phyloP scores from a whole-genome alignment of 2,113 vertebrate species.

The Solenodon paradoxus region DNA sequence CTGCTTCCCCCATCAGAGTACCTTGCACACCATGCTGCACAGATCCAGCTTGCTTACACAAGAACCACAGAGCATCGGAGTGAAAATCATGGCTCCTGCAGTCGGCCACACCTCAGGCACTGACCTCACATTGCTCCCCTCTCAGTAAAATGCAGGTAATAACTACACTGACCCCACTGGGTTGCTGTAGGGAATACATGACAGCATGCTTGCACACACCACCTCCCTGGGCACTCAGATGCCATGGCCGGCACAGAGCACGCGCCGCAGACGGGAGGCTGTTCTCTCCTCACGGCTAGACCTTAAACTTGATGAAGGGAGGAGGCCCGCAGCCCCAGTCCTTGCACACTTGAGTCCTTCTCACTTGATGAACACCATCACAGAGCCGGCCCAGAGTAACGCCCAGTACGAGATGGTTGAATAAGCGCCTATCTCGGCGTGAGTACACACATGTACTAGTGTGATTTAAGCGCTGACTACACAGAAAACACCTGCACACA shows the following conservation, averaged over 20 bases:
- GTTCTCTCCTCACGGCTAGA: neutral
- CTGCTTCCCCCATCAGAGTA: neutral
- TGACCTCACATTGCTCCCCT: neutral
- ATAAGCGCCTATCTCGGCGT: neutral
- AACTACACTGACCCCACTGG: neutral
- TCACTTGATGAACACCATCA: too few species aligned
- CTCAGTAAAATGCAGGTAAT: neutral
- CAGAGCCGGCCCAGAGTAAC: too few species aligned
- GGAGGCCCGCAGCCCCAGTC: neutral
- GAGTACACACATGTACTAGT: neutral
- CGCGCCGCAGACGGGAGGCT: neutral
- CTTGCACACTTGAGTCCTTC: too few species aligned
- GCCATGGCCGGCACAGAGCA: accelerated
- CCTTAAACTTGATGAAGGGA: neutral
- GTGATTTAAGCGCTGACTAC: neutral
- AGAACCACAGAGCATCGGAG: neutral
- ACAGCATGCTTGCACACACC: accelerated
- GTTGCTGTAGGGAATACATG: neutral
- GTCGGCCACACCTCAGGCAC: neutral
- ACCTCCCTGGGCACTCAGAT: neutral
- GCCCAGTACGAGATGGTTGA: neutral
- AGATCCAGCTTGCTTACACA: neutral
- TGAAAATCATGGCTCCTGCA: neutral
- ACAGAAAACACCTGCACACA: neutral
- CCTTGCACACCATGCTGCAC: accelerated